A percentile compares a stretch with the other conserved stretches of the same genome.
phyloP scores from a whole-genome alignment of 2,113 vertebrate species.

The Cercopithecus mona region DNA sequence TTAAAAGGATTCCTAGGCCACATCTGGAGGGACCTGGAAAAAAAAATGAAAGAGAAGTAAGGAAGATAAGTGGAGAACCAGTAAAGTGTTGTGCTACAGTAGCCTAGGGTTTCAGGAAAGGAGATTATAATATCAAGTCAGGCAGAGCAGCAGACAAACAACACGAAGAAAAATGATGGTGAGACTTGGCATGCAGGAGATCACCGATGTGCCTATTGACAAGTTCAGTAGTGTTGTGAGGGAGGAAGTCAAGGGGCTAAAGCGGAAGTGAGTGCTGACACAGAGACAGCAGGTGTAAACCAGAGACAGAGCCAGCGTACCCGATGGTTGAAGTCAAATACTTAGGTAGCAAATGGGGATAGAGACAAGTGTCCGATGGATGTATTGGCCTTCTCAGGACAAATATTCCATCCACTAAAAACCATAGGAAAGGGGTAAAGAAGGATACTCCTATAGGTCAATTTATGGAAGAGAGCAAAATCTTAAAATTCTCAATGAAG shows the following conservation, averaged over 20 bases:
- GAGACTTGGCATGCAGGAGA: too few relatives aligned
- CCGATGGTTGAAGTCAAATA: too few relatives aligned
- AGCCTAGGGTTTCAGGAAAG: not conserved
- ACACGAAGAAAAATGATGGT: too few relatives aligned
- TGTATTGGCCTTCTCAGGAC: too few relatives aligned
- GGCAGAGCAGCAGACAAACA: not conserved
- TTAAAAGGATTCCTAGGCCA: not conserved
- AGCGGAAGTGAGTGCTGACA: too few relatives aligned
- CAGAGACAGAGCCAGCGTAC: too few relatives aligned
- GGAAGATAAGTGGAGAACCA: not conserved
- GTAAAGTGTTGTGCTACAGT: not conserved
- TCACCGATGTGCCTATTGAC: too few relatives aligned
- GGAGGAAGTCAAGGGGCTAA: too few relatives aligned
- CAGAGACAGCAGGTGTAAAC: too few relatives aligned
- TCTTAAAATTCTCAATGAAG: not conserved
- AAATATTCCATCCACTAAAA: not conserved
- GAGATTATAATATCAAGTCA: not conserved
- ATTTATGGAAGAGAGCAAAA: not conserved
- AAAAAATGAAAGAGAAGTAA: not conserved
- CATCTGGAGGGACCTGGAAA: not conserved
- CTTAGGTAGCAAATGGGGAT: too few relatives aligned
- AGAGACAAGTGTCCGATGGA: rapidly evolving
- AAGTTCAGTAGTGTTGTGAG: too few relatives aligned
- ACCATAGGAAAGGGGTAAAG: not conserved
- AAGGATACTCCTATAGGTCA: not conserved